Percentiles rank a stretch among this genome's conserved stretches.
Evolutionary conservation across 2,113 vertebrate species (phyloP).

Genomic region (Malaclemys terrapin): DNA sequence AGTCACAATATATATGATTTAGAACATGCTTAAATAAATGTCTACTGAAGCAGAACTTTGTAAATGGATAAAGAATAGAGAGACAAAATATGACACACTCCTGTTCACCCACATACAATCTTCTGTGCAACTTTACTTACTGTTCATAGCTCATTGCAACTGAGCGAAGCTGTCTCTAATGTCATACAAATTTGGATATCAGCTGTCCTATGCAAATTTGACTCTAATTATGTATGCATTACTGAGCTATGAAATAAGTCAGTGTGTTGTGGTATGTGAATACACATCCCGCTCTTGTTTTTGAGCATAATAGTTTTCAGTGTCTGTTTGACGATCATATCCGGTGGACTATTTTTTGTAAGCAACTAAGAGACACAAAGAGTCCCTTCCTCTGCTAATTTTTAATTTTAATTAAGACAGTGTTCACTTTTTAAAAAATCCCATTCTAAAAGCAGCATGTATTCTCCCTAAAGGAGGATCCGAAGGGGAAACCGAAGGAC

Average conservation of each 20-base stretch:
- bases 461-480: neutral
- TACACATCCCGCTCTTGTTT: slow-evolving; percentile 66
- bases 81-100: neutral
- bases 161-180: neutral
- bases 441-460: slow-evolving; percentile 33
- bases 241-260: slow-evolving; percentile 65
- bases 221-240: slow-evolving; percentile 41
- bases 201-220: slow-evolving; percentile 65
- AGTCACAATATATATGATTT: slow-evolving; percentile 11
- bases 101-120: neutral
- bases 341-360: slow-evolving; percentile 45
- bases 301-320: slow-evolving; percentile 60
- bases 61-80: neutral
- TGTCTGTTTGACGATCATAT: slow-evolving; percentile 47
- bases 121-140: slow-evolving; percentile 3
- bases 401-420: slow-evolving; percentile 6
- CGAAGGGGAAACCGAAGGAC: neutral
- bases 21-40: neutral
- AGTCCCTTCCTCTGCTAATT: neutral
- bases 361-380: neutral
- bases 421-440: neutral
- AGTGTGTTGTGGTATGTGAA: slow-evolving; percentile 52
- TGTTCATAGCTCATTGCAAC: neutral
- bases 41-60: neutral
- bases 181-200: slow-evolving; percentile 38